Percentiles rank a stretch among this genome's conserved stretches.
phyloP scores from a whole-genome alignment of 2,113 vertebrate species.

The Lanius collurio region DNA sequence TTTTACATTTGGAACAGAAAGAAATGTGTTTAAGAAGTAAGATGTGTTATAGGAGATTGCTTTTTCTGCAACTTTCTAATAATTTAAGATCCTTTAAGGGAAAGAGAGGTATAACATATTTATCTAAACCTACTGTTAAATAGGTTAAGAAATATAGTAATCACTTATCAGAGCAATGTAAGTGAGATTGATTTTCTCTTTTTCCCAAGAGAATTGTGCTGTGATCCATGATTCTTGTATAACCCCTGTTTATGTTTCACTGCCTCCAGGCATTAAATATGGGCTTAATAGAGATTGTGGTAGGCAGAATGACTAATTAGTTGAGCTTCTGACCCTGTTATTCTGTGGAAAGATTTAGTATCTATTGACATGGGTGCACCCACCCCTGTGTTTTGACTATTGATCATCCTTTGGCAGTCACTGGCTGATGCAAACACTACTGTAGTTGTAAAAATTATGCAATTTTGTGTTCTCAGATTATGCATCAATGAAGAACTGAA shows the following conservation, averaged over 20 bases:
- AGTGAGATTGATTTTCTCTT: not conserved
- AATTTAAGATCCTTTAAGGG: not conserved
- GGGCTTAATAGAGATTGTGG: not conserved
- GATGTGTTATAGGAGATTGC: not conserved
- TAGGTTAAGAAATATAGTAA: not conserved
- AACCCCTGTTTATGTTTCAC: not conserved
- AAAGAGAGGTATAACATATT: not conserved
- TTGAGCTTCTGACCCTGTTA: not conserved
- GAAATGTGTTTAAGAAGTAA: not conserved
- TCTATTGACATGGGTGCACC: not conserved
- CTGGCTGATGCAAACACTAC: not conserved
- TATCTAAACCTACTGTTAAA: not conserved
- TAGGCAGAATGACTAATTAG: conserved; percentile 7
- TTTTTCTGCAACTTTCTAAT: not conserved
- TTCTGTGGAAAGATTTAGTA: not conserved
- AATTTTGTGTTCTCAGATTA: not conserved
- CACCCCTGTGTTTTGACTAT: not conserved
- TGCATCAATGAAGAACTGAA: not conserved
- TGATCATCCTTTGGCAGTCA: conserved; percentile 1
- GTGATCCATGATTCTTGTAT: not conserved
- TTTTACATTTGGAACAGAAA: not conserved
- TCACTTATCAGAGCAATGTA: not conserved
- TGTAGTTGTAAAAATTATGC: not conserved
- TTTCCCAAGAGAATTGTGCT: not conserved
- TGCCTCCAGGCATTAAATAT: not conserved